Percentiles rank a stretch among this genome's conserved stretches.
Evolutionary conservation across 2,113 vertebrate genomes (phyloP).

Genomic region (Emydocephalus ijimae): DNA sequence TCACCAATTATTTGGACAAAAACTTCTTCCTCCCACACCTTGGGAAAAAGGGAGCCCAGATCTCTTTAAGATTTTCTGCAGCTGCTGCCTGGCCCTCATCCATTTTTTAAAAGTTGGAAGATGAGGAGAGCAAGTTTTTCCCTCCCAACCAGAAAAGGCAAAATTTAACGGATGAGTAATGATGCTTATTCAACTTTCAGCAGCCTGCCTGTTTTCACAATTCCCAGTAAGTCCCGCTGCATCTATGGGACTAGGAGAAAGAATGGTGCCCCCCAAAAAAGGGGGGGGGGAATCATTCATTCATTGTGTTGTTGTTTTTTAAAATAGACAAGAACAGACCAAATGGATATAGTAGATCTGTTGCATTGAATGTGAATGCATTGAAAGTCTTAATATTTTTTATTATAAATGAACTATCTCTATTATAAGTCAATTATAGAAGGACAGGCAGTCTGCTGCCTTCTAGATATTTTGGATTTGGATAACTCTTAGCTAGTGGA

Average conservation of each 20-base stretch:
- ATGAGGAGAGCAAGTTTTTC: conserved; percentile 41
- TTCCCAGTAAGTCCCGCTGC: conserved; percentile 44
- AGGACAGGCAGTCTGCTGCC: neutral
- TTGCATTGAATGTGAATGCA: neutral
- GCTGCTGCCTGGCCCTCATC: conserved; percentile 60
- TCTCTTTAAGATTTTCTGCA: conserved; percentile 56
- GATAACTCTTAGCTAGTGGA: neutral
- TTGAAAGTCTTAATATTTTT: neutral
- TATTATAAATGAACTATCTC: conserved; percentile 11
- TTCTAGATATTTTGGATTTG: neutral
- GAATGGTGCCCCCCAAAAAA: conserved; percentile 2
- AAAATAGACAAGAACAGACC: neutral
- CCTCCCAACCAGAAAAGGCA: conserved; percentile 45
- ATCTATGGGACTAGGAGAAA: conserved; percentile 20
- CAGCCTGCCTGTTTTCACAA: conserved; percentile 54
- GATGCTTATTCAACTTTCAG: conserved; percentile 58
- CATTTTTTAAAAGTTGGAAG: conserved; percentile 58
- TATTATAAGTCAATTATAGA: conserved; percentile 22
- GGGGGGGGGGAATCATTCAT: neutral
- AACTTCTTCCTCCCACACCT: conserved; percentile 5
- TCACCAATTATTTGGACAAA: neutral
- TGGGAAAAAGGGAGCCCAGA: conserved; percentile 1
- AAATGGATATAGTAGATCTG: neutral
- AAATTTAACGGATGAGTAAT: conserved; percentile 61
- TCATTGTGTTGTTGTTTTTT: accelerated